phyloP scores from a whole-genome alignment of 2,888 invertebrate genomes.

The Drosophila barbarae region DNA sequence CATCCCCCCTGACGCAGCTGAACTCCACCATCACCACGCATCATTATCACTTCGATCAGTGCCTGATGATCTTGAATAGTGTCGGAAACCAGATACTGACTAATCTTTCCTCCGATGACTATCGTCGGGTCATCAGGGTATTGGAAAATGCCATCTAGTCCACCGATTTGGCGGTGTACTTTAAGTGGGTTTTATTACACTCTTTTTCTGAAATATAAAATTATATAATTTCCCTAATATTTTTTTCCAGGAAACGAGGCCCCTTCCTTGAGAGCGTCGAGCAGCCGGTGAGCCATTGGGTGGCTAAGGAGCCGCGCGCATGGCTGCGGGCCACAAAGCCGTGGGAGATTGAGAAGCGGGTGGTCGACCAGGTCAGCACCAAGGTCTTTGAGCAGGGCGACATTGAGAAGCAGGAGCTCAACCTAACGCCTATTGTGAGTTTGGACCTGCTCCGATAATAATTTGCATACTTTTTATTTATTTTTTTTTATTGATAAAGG shows the following conservation, averaged over 20 bases:
- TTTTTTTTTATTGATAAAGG: conserved; percentile 81
- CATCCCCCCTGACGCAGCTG: no score
- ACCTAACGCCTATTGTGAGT: conserved; percentile 91
- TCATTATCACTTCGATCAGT: conserved; percentile 98
- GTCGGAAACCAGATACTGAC: conserved; percentile 95
- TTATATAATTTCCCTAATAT: not conserved
- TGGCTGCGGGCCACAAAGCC: conserved; percentile 93
- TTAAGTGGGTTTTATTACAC: conserved; percentile 83
- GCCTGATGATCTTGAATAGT: conserved; percentile 96
- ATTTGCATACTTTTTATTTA: not conserved
- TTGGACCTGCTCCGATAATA: not conserved
- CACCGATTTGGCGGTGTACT: conserved; percentile 96
- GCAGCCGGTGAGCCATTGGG: conserved; percentile 83
- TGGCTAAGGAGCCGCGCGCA: conserved; percentile 87
- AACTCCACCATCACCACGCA: no score
- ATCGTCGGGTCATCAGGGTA: conserved; percentile 92
- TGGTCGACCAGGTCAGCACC: conserved; percentile 93
- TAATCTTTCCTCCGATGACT: conserved; percentile 93
- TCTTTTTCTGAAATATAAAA: rapidly evolving
- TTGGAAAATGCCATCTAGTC: conserved; percentile 96
- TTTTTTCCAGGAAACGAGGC: conserved; percentile 87
- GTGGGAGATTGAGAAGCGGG: conserved; percentile 94
- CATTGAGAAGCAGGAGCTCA: conserved; percentile 91
- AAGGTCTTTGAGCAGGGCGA: conserved; percentile 97
- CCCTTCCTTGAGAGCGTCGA: conserved; percentile 84